Conservation (phyloP, 2,113 vertebrate species). For the Xiphias gladius region DNA sequence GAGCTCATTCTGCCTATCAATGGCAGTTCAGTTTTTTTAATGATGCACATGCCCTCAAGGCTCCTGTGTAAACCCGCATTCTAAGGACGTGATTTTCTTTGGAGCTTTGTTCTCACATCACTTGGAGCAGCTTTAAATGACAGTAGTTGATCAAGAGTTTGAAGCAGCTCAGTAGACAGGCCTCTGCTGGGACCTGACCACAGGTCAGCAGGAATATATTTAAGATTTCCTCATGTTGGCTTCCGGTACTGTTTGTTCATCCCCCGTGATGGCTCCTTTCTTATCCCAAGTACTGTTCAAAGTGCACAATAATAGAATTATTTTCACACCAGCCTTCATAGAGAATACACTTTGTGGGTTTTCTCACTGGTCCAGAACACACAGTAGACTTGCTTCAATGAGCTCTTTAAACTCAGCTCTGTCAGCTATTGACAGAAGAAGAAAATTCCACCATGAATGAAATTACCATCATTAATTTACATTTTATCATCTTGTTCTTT, state of each 20-base stretch:
- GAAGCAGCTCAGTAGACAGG: conserved; percentile 2
- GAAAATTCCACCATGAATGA: background rate
- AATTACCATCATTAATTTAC: background rate
- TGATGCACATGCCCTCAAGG: background rate
- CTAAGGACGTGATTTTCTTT: conserved; percentile 24
- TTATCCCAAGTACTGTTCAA: background rate
- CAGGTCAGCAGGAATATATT: conserved; percentile 30
- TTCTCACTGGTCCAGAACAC: background rate
- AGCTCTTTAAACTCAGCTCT: conserved; percentile 3
- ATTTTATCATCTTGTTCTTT: background rate
- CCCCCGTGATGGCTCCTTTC: background rate
- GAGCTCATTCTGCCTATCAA: background rate
- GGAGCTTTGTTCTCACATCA: conserved; percentile 34
- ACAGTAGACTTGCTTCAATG: background rate
- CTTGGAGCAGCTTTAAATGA: conserved; percentile 20
- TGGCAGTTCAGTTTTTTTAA: conserved; percentile 20
- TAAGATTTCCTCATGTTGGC: conserved; percentile 2
- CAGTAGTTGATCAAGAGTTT: conserved; percentile 18
- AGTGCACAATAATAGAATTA: background rate
- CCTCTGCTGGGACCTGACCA: conserved; percentile 40
- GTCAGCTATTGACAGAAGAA: background rate
- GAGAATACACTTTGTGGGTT: background rate
- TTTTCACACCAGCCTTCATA: conserved; percentile 1
- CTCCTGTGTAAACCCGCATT: background rate
- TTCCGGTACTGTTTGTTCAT: conserved; percentile 29